Evolutionary conservation across 2,113 vertebrate genomes (phyloP), one percentile per base, ranked within the genome.

Genomic region (Elanus axillaris): DNA sequence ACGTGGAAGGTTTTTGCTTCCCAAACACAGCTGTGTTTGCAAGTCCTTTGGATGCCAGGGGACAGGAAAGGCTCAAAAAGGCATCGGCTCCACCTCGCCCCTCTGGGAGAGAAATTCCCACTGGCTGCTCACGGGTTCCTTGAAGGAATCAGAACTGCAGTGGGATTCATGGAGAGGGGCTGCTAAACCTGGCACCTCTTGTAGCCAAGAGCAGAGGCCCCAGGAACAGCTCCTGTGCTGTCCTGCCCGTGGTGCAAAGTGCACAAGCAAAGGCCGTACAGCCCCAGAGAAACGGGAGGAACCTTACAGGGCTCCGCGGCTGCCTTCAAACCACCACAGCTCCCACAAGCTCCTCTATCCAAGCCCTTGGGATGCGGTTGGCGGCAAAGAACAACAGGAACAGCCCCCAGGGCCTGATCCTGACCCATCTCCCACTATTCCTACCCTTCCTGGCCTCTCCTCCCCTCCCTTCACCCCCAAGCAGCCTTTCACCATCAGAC

Each of bases 21-120:
- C 86, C 67, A 91, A 96, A 94, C 89, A 94, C 94, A 95, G 93
- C 94, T 93, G 95, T 93, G 94, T 97, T 96, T 97, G n/a, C 22
- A 58, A 94, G 48, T 55, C 73, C 79, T 91, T 32, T 2, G 5
- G 64, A 63, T 89, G 62, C 64, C n/a, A 86, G 21, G 34, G 83
- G 26, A 94, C 40, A 62, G 62, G 56, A 89, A 91, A 10, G 4
- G 77, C 67, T 95, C 1, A 0, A 34, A 95, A 92, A 93, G 50
- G 68, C 78, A 89, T 23, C 1, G 0, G 69, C 43, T 78, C 55
- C 21, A 47, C 31, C 55, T 80, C 3, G 0, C 45, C n/a, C 1
- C 0, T 25, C 42, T 1, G 0, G 25, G 13, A 72, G 2, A 81
- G 58, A 79, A 72, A 95, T 64, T 68, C 69, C 87, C 29, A n/a